Conservation (phyloP, 2,797 vertebrate genomes). For the Leptodactylus fallax region DNA sequence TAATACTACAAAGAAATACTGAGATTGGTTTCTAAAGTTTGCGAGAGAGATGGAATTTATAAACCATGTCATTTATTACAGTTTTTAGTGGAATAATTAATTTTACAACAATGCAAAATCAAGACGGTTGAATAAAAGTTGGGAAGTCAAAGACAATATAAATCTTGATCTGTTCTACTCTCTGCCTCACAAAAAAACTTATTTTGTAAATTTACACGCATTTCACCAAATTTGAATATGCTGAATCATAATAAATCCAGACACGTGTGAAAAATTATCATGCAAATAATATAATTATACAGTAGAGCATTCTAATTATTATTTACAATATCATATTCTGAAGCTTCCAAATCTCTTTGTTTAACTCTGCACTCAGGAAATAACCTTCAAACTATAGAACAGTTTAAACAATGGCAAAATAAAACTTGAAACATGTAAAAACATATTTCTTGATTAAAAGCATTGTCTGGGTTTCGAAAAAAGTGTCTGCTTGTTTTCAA, state of each 20-base stretch:
- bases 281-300: constrained; percentile 58
- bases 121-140: background rate
- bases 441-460: no score
- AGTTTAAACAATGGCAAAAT: background rate
- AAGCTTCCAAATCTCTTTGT: background rate
- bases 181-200: background rate
- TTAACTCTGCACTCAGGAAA: background rate
- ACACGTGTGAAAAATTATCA: constrained; percentile 37
- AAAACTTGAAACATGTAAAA: background rate
- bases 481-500: background rate
- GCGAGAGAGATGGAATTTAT: background rate
- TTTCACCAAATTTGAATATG: background rate
- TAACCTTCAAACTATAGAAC: constrained; percentile 2
- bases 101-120: constrained; percentile 10
- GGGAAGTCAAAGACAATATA: background rate
- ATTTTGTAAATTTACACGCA: background rate
- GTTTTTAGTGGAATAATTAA: constrained; percentile 11
- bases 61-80: background rate
- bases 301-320: constrained; percentile 29
- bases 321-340: constrained; percentile 8
- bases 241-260: constrained; percentile 14
- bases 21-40: background rate
- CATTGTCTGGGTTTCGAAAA: background rate
- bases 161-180: constrained; percentile 14
- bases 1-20: background rate